Evolutionary conservation across 1,140 invertebrate genomes (phyloP).

Genomic region (Leptonema lineaticorne): DNA sequence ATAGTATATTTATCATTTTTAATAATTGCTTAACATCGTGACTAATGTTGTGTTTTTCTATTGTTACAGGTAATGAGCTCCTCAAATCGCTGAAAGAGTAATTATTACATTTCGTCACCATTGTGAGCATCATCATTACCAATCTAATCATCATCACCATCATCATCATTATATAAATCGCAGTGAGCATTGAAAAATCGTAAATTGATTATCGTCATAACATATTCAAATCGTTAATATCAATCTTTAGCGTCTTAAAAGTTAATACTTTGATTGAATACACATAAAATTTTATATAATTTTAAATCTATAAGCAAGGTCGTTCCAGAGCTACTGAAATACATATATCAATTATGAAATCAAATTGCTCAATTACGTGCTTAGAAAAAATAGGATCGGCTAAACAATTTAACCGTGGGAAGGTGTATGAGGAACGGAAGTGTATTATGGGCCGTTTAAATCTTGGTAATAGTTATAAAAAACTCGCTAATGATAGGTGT

Average conservation of each 20-base stretch:
- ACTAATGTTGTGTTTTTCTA: conserved; percentile 20
- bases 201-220: background rate
- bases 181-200: background rate
- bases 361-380: conserved; percentile 3
- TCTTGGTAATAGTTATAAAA: background rate
- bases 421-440: background rate
- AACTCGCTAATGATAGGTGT: conserved; percentile 10
- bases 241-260: too few species aligned
- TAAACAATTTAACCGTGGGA: conserved; percentile 18
- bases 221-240: too few species aligned
- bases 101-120: conserved; percentile 24
- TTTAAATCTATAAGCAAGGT: conserved; percentile 1
- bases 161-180: background rate
- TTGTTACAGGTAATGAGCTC: conserved; percentile 25
- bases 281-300: too few species aligned
- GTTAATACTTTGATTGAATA: too few species aligned
- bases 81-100: background rate
- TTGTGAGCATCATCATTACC: background rate
- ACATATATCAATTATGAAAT: conserved; percentile 16
- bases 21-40: too few species aligned
- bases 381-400: background rate
- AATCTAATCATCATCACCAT: background rate
- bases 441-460: conserved; percentile 2
- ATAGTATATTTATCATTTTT: too few species aligned
- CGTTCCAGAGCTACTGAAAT: conserved; percentile 7